A percentile compares a stretch with the other conserved stretches of the same genome.
Conservation (phyloP, 2,888 invertebrate genomes). For the Apotomis betuletana region DNA sequence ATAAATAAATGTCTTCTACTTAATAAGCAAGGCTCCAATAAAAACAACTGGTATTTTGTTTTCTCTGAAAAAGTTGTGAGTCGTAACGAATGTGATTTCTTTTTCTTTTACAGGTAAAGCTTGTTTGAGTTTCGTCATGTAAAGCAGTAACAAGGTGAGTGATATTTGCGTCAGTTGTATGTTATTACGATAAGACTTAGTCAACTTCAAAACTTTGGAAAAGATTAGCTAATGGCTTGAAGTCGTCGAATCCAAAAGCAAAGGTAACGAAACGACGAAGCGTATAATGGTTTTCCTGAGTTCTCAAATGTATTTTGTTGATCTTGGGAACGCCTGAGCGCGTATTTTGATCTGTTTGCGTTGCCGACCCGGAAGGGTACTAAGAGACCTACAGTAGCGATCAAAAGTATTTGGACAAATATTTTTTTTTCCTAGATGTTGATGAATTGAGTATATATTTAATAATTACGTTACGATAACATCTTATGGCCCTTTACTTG, state of each 20-base stretch:
- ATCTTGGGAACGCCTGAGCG: no score
- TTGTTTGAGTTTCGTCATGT: constrained; percentile 10
- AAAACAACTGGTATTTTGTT: neutral
- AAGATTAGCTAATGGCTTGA: neutral
- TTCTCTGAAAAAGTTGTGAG: neutral
- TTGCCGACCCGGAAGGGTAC: no score
- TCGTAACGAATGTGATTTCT: neutral
- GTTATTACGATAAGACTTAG: neutral
- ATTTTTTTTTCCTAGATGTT: no score
- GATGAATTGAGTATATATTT: no score
- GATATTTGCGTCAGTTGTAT: constrained; percentile 11
- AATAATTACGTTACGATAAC: no score
- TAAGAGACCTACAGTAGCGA: no score
- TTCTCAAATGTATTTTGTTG: neutral
- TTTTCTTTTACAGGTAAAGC: constrained; percentile 37
- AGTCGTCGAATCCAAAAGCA: neutral
- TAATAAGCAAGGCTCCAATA: no score
- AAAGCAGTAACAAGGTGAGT: constrained; percentile 21
- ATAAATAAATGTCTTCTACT: no score
- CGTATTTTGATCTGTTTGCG: no score
- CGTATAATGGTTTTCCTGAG: neutral
- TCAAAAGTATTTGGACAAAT: no score
- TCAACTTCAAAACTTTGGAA: neutral
- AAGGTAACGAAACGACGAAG: neutral
- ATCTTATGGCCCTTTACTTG: no score